Evolutionary conservation across 2,888 invertebrate genomes (phyloP).

Genomic region (Watsonalla binaria): DNA sequence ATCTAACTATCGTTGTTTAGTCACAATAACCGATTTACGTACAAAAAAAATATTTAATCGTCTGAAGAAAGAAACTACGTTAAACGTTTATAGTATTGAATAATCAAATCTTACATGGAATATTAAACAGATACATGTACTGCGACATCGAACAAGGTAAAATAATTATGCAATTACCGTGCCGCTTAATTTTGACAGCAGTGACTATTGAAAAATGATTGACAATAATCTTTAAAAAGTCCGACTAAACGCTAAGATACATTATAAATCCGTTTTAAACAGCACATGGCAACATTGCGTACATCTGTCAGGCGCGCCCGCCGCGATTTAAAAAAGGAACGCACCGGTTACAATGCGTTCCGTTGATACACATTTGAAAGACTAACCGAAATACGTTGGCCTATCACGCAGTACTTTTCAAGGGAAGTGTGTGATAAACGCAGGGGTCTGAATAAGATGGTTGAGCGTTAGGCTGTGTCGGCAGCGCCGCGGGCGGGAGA

Average conservation of each 20-base stretch:
- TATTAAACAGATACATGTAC: no score
- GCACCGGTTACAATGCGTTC: slow-evolving; percentile 44
- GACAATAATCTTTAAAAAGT: not conserved
- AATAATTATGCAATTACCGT: no score
- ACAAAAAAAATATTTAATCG: no score
- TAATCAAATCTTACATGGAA: no score
- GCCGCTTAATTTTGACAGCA: no score
- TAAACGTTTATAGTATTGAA: no score
- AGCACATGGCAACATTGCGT: slow-evolving; percentile 72
- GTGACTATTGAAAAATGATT: not conserved
- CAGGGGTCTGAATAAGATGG: slow-evolving; percentile 19
- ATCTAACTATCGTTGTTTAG: no score
- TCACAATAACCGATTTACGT: no score
- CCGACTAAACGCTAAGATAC: slow-evolving; percentile 12
- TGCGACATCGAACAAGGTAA: no score
- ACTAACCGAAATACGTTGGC: slow-evolving; percentile 22
- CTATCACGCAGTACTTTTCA: slow-evolving; percentile 21
- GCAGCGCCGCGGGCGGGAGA: slow-evolving; percentile 74
- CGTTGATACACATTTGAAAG: slow-evolving; percentile 59
- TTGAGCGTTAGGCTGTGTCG: slow-evolving; percentile 32
- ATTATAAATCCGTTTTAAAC: slow-evolving; percentile 43
- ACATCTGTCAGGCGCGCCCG: slow-evolving; percentile 69
- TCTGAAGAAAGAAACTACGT: no score
- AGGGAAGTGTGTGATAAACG: slow-evolving; percentile 14
- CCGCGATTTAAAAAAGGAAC: slow-evolving; percentile 68